phyloP scores from a whole-genome alignment of 2,888 invertebrate genomes.

The Acanthosepion pharaonis region DNA sequence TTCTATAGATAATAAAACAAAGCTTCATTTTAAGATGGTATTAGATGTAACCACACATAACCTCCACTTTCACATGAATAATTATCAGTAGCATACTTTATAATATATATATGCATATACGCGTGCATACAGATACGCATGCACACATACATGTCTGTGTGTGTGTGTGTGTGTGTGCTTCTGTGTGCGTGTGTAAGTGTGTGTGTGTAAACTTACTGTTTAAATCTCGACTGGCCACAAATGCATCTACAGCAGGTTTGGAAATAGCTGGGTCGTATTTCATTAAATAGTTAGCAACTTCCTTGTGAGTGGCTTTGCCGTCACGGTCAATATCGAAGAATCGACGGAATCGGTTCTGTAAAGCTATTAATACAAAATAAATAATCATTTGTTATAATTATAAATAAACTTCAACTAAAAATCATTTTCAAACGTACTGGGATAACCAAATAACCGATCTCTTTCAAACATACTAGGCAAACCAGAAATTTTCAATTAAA shows the following conservation, averaged over 20 bases:
- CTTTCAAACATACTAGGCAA: no score
- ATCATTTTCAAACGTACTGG: no score
- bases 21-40: no score
- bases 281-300: conserved; percentile 60
- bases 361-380: conserved; percentile 54
- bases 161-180: neutral
- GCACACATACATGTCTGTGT: neutral
- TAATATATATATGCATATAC: no score
- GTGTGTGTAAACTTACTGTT: conserved; percentile 45
- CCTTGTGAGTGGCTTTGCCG: conserved; percentile 62
- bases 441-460: no score
- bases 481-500: no score
- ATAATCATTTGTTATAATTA: neutral
- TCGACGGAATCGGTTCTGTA: conserved; percentile 61
- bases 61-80: no score
- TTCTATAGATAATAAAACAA: no score
- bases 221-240: conserved; percentile 47
- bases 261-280: conserved; percentile 60
- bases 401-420: neutral
- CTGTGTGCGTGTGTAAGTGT: neutral
- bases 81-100: no score
- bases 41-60: no score
- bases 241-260: conserved; percentile 49
- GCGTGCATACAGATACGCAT: no score
- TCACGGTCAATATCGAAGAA: conserved; percentile 64